phyloP scores from a whole-genome alignment of 1,140 invertebrate species.

The Euura saliciscinereae region DNA sequence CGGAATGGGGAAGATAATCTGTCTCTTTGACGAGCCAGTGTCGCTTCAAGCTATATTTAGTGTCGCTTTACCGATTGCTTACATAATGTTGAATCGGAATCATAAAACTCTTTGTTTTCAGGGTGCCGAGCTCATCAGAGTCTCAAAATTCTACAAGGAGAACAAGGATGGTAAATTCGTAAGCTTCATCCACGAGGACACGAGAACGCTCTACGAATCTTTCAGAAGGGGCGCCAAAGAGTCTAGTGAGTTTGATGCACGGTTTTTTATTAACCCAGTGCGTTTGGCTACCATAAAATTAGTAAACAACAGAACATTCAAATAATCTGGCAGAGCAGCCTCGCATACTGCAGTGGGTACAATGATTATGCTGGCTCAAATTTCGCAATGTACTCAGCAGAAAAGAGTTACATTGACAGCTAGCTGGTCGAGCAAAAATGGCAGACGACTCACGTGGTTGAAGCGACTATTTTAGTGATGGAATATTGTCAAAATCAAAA shows the following conservation, averaged over 20 bases:
- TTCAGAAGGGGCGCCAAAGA: constrained; percentile 91
- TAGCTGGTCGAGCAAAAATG: not conserved
- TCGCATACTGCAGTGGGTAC: too few relatives aligned
- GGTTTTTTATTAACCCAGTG: too few relatives aligned
- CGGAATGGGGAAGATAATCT: not conserved
- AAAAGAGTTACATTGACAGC: not conserved
- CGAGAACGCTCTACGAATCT: constrained; percentile 87
- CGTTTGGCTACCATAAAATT: too few relatives aligned
- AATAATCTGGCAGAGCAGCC: too few relatives aligned
- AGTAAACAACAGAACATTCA: too few relatives aligned
- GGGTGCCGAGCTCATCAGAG: constrained; percentile 88
- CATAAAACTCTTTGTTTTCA: constrained; percentile 57
- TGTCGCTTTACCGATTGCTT: constrained; percentile 28
- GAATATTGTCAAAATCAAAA: not conserved
- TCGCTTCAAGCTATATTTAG: constrained; percentile 32
- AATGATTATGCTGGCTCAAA: not conserved
- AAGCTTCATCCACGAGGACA: constrained; percentile 85
- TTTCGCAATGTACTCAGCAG: not conserved
- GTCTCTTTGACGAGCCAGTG: constrained; percentile 12
- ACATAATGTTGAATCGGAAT: constrained; percentile 23
- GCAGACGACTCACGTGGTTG: not conserved
- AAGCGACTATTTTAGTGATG: not conserved
- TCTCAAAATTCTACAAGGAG: constrained; percentile 91
- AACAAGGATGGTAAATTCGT: constrained; percentile 89
- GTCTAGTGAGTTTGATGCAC: constrained; percentile 75